phyloP scores from a whole-genome alignment of 2,888 invertebrate species.

The Frankliniella fusca region DNA sequence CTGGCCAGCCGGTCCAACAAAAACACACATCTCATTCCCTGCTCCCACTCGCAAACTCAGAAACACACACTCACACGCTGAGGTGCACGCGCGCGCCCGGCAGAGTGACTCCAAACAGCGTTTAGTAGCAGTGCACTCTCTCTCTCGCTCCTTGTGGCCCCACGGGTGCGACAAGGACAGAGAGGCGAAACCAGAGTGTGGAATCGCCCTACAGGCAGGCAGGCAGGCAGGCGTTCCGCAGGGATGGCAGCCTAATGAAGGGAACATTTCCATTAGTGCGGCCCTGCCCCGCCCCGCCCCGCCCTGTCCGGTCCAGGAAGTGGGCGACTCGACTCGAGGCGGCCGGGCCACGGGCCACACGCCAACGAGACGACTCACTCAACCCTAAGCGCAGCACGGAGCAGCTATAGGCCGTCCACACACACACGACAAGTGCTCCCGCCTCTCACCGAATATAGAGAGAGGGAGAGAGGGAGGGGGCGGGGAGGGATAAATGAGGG shows the following conservation, averaged over 20 bases:
- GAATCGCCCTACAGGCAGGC: no score
- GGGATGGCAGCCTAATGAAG: background rate
- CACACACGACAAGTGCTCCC: background rate
- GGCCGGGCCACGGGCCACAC: background rate
- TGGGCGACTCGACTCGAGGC: background rate
- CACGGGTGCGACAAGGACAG: no score
- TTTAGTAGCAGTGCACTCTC: no score
- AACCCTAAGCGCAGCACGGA: background rate
- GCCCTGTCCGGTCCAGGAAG: background rate
- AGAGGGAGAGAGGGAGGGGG: background rate
- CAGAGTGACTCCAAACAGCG: no score
- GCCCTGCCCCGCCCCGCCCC: background rate
- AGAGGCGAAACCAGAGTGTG: no score
- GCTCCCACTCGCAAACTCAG: background rate
- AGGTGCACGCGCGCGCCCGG: background rate
- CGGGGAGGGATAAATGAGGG: background rate
- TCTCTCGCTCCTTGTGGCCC: no score
- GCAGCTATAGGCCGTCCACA: background rate
- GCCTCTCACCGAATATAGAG: background rate
- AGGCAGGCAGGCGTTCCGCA: background rate
- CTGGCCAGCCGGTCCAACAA: no score
- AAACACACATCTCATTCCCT: no score
- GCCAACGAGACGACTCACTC: background rate
- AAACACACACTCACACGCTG: background rate
- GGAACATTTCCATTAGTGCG: background rate